Base-by-base conservation (phyloP, 2,797 vertebrate species). In the Miichthys miiuy region DNA sequence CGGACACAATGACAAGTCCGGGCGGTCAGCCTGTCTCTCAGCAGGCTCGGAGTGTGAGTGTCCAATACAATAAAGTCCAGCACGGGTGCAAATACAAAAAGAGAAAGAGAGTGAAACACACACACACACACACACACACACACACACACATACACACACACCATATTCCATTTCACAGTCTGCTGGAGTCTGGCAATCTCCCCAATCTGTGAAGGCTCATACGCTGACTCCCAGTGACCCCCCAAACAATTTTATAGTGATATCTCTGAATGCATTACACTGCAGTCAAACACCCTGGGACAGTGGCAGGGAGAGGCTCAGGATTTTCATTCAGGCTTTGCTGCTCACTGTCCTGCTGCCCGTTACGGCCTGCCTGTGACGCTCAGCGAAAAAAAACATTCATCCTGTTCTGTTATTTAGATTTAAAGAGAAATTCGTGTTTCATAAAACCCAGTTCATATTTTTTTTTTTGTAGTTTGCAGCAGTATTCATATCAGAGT, bases 111-210 rank as follows among this genome's bases (percentile, higher is more conserved):
- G 30, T 44, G 4, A 38, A 1, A 61, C 6, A n/a, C 18, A 48
- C 41, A 21, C 30, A 34, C 8, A 52, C 17, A 57, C n/a, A 82
- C 65, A 82, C n/a, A 77, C 48, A 78, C 67, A 85, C 64, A 70
- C 52, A 75, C 41, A 72, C 52, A 70, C 27, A 74, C 54, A 64
- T 55, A 77, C 38, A 77, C 67, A 86, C 68, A 69, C 65, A 69
- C 27, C 79, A 81, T 85, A 91, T 90, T 93, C 88, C 75, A 93
- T 93, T 94, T 93, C 91, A 92, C 91, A 93, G 90, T 90, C 89
- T 84, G 81, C 75, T 90, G 86, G 86, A 91, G 85, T 85, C 83
- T 88, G 80, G 84, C 89, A 88, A 88, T 90, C 89, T 89, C 79
- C 87, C 78, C 85, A 82, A 81, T 87, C 87, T 89, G 80, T 62